Base-by-base conservation (phyloP, 1,140 invertebrate species). In the Pseudomyrmex gracilis region DNA sequence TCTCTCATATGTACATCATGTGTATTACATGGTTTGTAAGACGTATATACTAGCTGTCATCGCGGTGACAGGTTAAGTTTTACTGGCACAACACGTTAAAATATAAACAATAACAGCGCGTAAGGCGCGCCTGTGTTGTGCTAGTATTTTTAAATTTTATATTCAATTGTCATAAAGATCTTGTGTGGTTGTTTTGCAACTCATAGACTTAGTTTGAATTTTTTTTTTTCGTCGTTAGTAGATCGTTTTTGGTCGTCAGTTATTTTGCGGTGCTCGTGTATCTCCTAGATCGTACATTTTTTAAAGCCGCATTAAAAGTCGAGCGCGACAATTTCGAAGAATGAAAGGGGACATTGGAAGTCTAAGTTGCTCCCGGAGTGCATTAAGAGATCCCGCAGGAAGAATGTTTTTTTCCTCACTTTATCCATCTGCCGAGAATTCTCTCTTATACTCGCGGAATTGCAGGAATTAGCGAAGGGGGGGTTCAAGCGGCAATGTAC, bases 361-460 rank as follows among this genome's bases (percentile, higher is more conserved):
- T 74, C 49, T 20, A 49, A 61, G n/a, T 82, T 73, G 22, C 43
- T n/a, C 45, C 12, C 3, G 34, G 55, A 45, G 22, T 61, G 47
- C 78, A 73, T 82, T 82, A 82, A 73, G 63, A 63, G 57, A 82
- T 63, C 45, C 17, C 24, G 13, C 12, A 17, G 17, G 13, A 63
- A 49, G 49, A 20, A 24, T 49, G 1, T 49, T 34, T 45, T 49
- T 47, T 58, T 47, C 17, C 55, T 58, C 57, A 24, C 53, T 47
- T 15, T 47, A 1, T 58, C 10, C 17, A 12, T 70, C 22, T 34
- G 5, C 20, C 43, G 22, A 51, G 22, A n/a, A 70, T 70, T 55
- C 43, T 24, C 24, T 47, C 43, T 43, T 13, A 22, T 13, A 22
- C 7, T 12, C 17, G 17, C 17, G 15, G 15, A 74, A 74, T 63